Conservation (phyloP, 2,113 vertebrate species). For the Odontophorus gujanensis region DNA sequence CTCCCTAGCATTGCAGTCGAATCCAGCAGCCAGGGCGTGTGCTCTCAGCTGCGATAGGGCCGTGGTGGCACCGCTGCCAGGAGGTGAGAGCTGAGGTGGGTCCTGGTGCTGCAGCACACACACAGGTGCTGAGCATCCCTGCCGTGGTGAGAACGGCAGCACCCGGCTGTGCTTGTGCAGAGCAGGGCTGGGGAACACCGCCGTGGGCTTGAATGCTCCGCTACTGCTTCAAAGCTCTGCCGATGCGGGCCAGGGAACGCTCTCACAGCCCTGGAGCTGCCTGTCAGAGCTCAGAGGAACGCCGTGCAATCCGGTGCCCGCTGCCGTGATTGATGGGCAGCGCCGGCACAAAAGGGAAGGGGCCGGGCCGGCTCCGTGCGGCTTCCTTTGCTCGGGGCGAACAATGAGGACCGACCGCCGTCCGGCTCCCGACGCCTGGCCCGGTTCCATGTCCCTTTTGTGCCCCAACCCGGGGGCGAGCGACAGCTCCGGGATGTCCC, state of each 20-base stretch:
- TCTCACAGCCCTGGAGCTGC: background rate
- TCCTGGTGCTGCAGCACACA: accelerated
- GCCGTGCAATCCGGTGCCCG: background rate
- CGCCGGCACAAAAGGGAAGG: background rate
- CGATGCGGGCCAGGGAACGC: background rate
- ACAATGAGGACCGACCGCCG: slow-evolving; percentile 21
- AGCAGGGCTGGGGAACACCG: background rate
- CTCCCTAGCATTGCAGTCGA: background rate
- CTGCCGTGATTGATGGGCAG: slow-evolving; percentile 10
- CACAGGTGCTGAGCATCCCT: background rate
- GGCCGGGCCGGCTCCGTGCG: slow-evolving; percentile 25
- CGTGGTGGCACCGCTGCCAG: background rate
- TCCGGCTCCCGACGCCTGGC: background rate
- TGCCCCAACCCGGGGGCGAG: background rate
- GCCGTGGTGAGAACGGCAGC: background rate
- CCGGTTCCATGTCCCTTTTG: background rate
- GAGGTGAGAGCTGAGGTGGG: background rate
- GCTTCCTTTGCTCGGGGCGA: background rate
- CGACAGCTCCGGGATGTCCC: background rate
- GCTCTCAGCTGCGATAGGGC: background rate
- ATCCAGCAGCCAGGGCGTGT: background rate
- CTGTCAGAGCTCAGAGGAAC: background rate
- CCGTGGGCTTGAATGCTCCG: background rate
- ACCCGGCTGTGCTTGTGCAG: background rate
- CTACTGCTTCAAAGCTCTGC: background rate